Base-by-base conservation (phyloP, 2,113 vertebrate genomes). In the Arenaria interpres region DNA sequence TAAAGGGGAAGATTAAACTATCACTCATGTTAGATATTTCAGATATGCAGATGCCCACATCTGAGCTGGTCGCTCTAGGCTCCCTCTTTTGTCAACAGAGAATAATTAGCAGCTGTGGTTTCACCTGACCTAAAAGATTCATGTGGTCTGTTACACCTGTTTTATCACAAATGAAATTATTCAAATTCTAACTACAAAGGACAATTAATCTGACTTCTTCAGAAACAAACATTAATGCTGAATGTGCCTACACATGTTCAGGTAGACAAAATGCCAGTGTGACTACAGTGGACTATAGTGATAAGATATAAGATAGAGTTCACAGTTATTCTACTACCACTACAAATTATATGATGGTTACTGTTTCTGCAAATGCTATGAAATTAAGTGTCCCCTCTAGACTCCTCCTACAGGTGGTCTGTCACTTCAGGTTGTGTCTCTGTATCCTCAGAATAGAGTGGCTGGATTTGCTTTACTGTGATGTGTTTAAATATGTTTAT, bases 1-100 rank as follows among this genome's bases (percentile, higher is more conserved):
- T 73, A 73, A 82, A 83, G 8, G 32, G 19, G 32, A 76, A 77
- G 14, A 72, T n/a, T 48, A 81, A 90, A 63, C 30, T 63, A 12
- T 69, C 23, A 30, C 25, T 69, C 21, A 41, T 53, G 12, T 71
- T 64, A 64, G 15, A 39, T 64, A 32, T 28, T 33, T 85, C 27
- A 33, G 28, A 54, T 69, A 4, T 64, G 28, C 45, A 53, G 45
- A 32, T 48, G 11, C 16, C 14, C 45, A 35, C 32, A 48, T 13
- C 32, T 60, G 7, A 64, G 24, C 11, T 4, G 2, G n/a, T 35
- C 1, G 0, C 24, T 68, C 32, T 62, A 50, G 35, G 9, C 21
- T 75, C 7, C 14, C 23, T 37, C 5, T 77, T 77, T 72, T 60
- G 27, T 41, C 22, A 21, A n/a, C n/a, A 63, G 54, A 56, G 74